Evolutionary conservation across 2,888 invertebrate genomes (phyloP).

Genomic region (Cerastis leucographa): DNA sequence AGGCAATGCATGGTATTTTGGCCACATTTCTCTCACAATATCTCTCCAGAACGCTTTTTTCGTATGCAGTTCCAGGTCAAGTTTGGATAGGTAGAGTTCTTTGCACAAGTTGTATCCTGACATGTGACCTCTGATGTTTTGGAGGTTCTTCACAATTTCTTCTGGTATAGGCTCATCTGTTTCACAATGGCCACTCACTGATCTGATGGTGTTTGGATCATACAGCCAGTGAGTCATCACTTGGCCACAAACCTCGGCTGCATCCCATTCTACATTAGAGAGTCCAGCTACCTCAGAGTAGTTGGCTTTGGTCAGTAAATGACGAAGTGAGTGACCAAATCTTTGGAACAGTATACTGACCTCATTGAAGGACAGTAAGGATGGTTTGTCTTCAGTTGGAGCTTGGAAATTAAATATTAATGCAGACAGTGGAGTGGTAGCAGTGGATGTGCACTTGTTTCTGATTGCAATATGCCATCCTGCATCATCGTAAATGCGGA

Average conservation of each 20-base stretch:
- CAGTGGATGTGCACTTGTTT: conserved; percentile 92
- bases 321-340: conserved; percentile 97
- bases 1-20: conserved; percentile 94
- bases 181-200: conserved; percentile 94
- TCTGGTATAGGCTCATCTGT: conserved; percentile 93
- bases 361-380: conserved; percentile 94
- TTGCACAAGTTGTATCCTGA: conserved; percentile 94
- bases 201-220: conserved; percentile 90
- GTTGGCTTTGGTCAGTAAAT: conserved; percentile 95
- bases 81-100: conserved; percentile 94
- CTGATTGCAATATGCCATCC: conserved; percentile 95
- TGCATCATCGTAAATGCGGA: conserved; percentile 90
- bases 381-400: conserved; percentile 91
- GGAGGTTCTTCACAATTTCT: conserved; percentile 92
- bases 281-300: conserved; percentile 96
- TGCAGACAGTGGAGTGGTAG: conserved; percentile 94
- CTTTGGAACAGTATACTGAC: conserved; percentile 94
- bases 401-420: conserved; percentile 96
- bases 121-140: conserved; percentile 93
- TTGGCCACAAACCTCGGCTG: conserved; percentile 95
- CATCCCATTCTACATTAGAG: conserved; percentile 98
- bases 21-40: conserved; percentile 94
- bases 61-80: conserved; percentile 96
- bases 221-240: conserved; percentile 96
- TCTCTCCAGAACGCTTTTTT: conserved; percentile 95